Evolutionary conservation across 2,888 invertebrate species (phyloP).

Genomic region (Nyleta sp.): DNA sequence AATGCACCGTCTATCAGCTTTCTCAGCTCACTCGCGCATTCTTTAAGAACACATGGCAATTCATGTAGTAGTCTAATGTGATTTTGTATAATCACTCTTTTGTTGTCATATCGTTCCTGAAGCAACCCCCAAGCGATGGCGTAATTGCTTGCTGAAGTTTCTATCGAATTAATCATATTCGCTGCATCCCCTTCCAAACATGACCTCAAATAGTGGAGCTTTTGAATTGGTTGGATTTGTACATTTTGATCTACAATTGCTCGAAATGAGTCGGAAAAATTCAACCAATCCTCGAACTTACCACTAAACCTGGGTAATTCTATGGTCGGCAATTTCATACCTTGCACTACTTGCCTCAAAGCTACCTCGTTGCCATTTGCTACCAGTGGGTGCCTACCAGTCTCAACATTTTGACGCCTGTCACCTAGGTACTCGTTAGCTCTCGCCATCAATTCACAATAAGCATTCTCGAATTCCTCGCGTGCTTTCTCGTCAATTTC

Average conservation of each 20-base stretch:
- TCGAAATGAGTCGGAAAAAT: slow-evolving; percentile 13
- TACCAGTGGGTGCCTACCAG: not conserved
- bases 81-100: slow-evolving; percentile 5
- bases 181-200: not conserved
- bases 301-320: slow-evolving; percentile 25
- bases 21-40: slow-evolving; percentile 17
- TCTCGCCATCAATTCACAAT: slow-evolving; percentile 5
- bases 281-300: slow-evolving; percentile 18
- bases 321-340: slow-evolving; percentile 11
- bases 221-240: not conserved
- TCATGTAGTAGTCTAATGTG: slow-evolving; percentile 1
- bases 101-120: not conserved
- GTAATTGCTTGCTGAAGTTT: not conserved
- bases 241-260: slow-evolving; percentile 5
- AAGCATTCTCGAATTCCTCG: slow-evolving; percentile 15
- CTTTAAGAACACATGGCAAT: not conserved
- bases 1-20: slow-evolving; percentile 12
- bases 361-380: not conserved
- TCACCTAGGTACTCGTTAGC: not conserved
- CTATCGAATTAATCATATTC: not conserved
- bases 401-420: not conserved
- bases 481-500: not conserved
- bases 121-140: not conserved
- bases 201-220: not conserved
- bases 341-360: not conserved